Percentiles rank a stretch among this genome's conserved stretches.
Conservation (phyloP, 1,140 invertebrate genomes). For the Centruroides vittatus region DNA sequence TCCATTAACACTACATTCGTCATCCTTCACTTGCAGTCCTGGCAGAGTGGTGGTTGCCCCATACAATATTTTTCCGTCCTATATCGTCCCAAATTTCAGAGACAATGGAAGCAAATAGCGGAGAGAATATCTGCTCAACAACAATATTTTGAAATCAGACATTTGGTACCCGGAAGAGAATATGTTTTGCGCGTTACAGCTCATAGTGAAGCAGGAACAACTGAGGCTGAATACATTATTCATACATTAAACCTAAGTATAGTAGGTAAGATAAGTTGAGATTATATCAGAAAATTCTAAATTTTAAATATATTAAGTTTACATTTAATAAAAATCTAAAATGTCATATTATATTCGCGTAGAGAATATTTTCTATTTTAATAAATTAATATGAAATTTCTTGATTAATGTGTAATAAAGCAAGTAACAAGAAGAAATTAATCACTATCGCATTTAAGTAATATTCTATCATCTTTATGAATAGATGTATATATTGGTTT, state of each 20-base stretch:
- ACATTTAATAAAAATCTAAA: no score
- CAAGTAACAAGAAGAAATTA: no score
- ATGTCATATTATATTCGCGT: no score
- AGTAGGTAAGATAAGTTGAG: neutral
- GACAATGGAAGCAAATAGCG: conserved; percentile 72
- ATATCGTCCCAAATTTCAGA: conserved; percentile 42
- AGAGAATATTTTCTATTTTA: no score
- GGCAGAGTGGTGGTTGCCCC: conserved; percentile 65
- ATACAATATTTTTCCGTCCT: conserved; percentile 58
- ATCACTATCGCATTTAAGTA: no score
- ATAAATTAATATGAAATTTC: no score
- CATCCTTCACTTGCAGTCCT: conserved; percentile 50
- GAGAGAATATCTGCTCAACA: conserved; percentile 14
- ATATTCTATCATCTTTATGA: no score
- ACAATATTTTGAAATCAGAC: conserved; percentile 4
- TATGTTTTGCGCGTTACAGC: conserved; percentile 75
- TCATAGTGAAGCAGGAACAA: conserved; percentile 80
- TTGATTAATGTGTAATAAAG: no score
- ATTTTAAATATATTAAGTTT: no score
- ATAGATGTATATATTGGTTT: no score
- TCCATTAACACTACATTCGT: conserved; percentile 52
- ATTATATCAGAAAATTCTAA: neutral
- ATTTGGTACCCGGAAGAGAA: conserved; percentile 13
- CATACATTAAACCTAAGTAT: neutral
- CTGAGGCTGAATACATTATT: conserved; percentile 50